phyloP scores from a whole-genome alignment of 2,797 vertebrate species.

The Myotis daubentonii region DNA sequence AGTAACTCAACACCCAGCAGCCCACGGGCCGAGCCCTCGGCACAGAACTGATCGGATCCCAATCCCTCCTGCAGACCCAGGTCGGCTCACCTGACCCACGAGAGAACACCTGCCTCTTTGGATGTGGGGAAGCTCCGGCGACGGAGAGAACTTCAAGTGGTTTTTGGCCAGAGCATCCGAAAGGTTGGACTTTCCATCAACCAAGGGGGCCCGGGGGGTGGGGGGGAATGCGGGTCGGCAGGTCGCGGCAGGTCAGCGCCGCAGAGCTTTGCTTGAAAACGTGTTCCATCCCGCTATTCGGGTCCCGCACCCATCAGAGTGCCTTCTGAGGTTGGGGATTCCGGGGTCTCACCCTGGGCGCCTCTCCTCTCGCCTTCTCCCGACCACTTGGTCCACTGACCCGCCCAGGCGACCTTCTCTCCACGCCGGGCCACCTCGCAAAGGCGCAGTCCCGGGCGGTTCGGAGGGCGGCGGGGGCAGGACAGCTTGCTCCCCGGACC shows the following conservation, averaged over 20 bases:
- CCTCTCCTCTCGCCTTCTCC: neutral
- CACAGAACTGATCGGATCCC: neutral
- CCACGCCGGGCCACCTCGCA: neutral
- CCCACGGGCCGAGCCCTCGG: neutral
- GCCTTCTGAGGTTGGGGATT: neutral
- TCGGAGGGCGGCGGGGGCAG: neutral
- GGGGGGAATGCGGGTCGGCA: too few relatives aligned
- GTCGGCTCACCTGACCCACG: too few relatives aligned
- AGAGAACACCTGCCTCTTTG: neutral
- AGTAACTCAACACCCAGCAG: rapidly evolving
- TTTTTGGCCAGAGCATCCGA: neutral
- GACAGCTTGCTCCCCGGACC: rapidly evolving
- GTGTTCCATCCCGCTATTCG: neutral
- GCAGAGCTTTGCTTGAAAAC: neutral
- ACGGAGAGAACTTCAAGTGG: neutral
- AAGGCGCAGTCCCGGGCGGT: neutral
- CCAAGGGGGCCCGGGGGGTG: too few relatives aligned
- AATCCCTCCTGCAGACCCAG: neutral
- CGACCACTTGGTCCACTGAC: neutral
- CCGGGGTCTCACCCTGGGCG: neutral
- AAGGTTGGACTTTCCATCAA: too few relatives aligned
- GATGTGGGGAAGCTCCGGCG: neutral
- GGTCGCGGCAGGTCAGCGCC: neutral
- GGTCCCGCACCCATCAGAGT: neutral
- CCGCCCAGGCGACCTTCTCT: neutral